Evolutionary conservation across 1,140 invertebrate genomes (phyloP).

Genomic region (Araneus ventricosus): DNA sequence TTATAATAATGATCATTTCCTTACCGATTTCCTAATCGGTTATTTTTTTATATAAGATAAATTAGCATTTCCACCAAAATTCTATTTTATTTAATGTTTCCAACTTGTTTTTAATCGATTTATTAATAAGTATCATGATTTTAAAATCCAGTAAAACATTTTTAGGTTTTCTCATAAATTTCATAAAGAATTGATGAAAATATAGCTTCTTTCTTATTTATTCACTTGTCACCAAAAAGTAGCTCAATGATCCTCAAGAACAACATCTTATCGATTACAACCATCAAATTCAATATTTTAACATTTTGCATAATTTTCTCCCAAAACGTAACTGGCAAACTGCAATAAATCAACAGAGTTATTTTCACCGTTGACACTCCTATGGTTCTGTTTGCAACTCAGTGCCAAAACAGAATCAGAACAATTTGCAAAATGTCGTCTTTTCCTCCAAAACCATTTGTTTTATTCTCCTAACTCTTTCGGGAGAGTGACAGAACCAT

Average conservation of each 20-base stretch:
- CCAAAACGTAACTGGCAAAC: not conserved
- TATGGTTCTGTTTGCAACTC: not conserved
- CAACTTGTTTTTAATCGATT: too few species aligned
- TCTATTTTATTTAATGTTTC: too few species aligned
- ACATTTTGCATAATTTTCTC: not conserved
- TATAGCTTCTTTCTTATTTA: too few species aligned
- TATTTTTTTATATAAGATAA: too few species aligned
- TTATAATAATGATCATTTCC: too few species aligned
- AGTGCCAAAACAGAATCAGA: not conserved
- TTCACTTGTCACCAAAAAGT: not conserved
- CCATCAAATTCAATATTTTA: not conserved
- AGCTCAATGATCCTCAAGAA: not conserved
- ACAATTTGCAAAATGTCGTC: constrained; percentile 14
- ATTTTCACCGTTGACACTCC: not conserved
- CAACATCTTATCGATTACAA: not conserved
- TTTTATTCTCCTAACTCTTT: not conserved
- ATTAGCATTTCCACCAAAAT: too few species aligned
- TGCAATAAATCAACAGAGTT: not conserved
- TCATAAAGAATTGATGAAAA: too few species aligned
- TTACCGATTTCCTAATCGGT: too few species aligned
- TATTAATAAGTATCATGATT: too few species aligned
- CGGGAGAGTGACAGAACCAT: not conserved
- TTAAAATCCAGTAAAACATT: too few species aligned
- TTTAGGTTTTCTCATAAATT: too few species aligned
- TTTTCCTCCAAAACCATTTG: not conserved